Evolutionary conservation across 2,888 invertebrate genomes (phyloP).

Genomic region (Synergus itoensis): DNA sequence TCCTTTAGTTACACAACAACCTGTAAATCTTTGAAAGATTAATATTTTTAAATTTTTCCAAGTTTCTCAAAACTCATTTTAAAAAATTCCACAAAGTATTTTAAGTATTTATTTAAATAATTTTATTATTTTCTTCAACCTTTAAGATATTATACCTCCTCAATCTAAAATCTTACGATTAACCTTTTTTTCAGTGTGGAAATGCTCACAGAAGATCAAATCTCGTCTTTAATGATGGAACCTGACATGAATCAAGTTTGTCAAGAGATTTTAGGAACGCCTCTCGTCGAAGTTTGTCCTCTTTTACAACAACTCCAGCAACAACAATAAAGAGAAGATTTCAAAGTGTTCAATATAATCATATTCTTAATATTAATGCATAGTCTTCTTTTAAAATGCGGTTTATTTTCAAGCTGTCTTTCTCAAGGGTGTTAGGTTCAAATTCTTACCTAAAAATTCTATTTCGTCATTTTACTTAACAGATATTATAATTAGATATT

Average conservation of each 20-base stretch:
- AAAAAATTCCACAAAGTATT: too few relatives aligned
- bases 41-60: too few relatives aligned
- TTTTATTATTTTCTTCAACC: not conserved
- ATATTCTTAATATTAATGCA: slow-evolving; percentile 37
- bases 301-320: slow-evolving; percentile 73
- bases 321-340: slow-evolving; percentile 65
- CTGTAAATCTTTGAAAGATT: too few relatives aligned
- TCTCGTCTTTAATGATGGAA: slow-evolving; percentile 87
- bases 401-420: slow-evolving; percentile 41
- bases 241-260: slow-evolving; percentile 85
- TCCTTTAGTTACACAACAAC: too few relatives aligned
- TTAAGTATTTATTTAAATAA: too few relatives aligned
- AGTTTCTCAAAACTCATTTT: too few relatives aligned
- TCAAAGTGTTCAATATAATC: slow-evolving; percentile 32
- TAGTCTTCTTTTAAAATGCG: slow-evolving; percentile 18
- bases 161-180: not conserved
- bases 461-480: too few relatives aligned
- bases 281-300: slow-evolving; percentile 79
- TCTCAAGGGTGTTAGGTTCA: not conserved
- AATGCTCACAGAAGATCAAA: slow-evolving; percentile 88
- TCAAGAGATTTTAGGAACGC: slow-evolving; percentile 83
- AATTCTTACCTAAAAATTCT: too few relatives aligned
- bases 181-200: slow-evolving; percentile 82
- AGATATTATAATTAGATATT: too few relatives aligned
- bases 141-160: too few relatives aligned